A percentile compares a stretch with the other conserved stretches of the same genome.
Conservation (phyloP, 2,113 vertebrate species). For the Zapornia atra region DNA sequence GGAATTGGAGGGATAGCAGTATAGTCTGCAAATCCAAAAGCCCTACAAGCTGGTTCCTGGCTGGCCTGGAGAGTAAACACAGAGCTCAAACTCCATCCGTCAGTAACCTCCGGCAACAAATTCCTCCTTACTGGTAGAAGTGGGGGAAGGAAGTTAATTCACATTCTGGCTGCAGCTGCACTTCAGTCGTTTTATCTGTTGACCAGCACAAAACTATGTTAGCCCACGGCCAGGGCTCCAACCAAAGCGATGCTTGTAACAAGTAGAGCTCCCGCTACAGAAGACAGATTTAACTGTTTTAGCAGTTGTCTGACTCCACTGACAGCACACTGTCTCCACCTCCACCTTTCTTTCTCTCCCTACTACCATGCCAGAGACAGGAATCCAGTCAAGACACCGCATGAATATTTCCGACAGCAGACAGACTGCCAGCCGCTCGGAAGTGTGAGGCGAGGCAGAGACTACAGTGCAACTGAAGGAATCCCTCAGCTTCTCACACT, state of each 20-base stretch:
- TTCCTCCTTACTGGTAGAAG: neutral
- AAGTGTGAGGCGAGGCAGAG: neutral
- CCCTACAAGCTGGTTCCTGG: neutral
- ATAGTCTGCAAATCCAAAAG: neutral
- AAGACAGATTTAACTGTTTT: neutral
- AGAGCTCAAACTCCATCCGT: neutral
- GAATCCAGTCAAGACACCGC: neutral
- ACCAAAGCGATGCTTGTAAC: neutral
- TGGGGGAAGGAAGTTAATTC: neutral
- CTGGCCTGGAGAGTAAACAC: neutral
- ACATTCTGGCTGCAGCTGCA: neutral
- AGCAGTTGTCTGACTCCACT: neutral
- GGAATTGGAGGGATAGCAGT: neutral
- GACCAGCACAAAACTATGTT: neutral
- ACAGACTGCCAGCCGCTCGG: neutral
- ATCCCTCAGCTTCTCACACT: neutral
- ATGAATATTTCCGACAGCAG: neutral
- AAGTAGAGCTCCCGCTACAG: neutral
- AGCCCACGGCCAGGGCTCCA: neutral
- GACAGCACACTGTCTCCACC: neutral
- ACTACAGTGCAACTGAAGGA: neutral
- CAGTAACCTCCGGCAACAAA: neutral
- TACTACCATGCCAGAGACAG: neutral
- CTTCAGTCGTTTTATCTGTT: neutral
- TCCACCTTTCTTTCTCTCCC: neutral